These are phyloP conservation scores for Paramormyrops kingsleyae DNA, from an alignment of 2,113 vertebrate species.

Conservation along the genomic window DNA sequence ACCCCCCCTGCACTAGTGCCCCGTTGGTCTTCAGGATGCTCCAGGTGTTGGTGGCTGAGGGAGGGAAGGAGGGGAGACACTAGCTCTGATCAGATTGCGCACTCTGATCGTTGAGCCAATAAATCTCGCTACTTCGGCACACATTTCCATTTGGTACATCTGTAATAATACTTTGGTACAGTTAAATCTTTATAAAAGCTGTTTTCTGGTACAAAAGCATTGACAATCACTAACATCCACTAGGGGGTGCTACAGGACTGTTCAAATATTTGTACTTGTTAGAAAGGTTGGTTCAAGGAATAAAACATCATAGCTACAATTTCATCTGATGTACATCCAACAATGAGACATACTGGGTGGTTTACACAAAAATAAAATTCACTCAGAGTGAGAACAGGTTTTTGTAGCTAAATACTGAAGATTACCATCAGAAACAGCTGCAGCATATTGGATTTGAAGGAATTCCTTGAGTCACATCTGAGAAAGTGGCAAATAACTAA, in stretches of 20 bases:
- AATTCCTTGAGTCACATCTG: not conserved
- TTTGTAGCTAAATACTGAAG: not conserved
- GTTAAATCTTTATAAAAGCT: not conserved
- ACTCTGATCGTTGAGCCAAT: not conserved
- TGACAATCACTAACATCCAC: not conserved
- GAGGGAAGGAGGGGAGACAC: not conserved
- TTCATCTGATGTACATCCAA: not conserved
- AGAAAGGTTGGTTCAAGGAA: not conserved
- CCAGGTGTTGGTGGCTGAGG: conserved; percentile 76
- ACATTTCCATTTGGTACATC: not conserved
- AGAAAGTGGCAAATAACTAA: not conserved
- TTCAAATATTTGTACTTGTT: not conserved
- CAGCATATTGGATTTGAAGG: not conserved
- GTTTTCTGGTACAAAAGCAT: not conserved
- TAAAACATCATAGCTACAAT: not conserved
- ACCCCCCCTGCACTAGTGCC: conserved; percentile 89
- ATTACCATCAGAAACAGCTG: not conserved
- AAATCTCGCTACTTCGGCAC: not conserved
- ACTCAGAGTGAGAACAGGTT: not conserved
- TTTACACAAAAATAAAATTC: not conserved
- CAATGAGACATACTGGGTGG: not conserved
- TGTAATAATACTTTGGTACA: not conserved
- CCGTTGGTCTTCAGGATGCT: conserved; percentile 67
- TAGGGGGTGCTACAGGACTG: not conserved
- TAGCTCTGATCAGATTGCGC: not conserved